Base-by-base conservation (phyloP, 2,797 vertebrate species). In the Xerus rutilus region DNA sequence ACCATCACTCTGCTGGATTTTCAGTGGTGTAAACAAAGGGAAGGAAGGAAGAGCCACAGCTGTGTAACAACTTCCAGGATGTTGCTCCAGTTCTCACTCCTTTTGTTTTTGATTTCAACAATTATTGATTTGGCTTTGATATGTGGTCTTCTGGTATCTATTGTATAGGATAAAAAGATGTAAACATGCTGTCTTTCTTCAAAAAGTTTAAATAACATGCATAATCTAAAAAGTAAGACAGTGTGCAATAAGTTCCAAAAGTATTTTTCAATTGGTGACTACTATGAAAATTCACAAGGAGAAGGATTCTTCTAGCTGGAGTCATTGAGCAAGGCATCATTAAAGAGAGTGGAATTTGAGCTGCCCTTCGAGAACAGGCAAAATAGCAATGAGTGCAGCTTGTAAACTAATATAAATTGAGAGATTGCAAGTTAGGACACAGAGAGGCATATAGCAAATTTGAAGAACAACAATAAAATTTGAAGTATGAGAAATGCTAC, bases 261-360 rank as follows among this genome's bases (percentile, higher is more conserved):
- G 54, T 14, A 74, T 92, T n/a, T 84, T 85, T 65, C 35, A 30
- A 79, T 76, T 30, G 54, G 13, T n/a, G 52, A 88, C 5, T 72
- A 52, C 83, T 73, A 94, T 18, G 57, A 92, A 86, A 92, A 78
- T 49, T 77, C 49, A 73, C 85, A 85, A 54, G 69, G 7, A 54
- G 14, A n/a, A 82, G 23, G 6, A 82, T 54, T 77, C 67, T 76
- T 86, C 21, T 20, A 52, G 15, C 25, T 72, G 23, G 59, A 45
- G 13, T 86, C 30, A 65, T 70, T 67, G 39, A 45, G 35, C 54
- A 18, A 47, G 18, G 2, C 23, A 23, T 59, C 49, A 88, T 57
- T 52, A 18, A 81, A 89, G 74, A 79, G 11, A 25, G 2, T 69
- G 2, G 65, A 49, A 84, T 64, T 84, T 35, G 21, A 94, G n/a